phyloP scores from a whole-genome alignment of 2,888 invertebrate genomes.

The Anagyrus pseudococci region DNA sequence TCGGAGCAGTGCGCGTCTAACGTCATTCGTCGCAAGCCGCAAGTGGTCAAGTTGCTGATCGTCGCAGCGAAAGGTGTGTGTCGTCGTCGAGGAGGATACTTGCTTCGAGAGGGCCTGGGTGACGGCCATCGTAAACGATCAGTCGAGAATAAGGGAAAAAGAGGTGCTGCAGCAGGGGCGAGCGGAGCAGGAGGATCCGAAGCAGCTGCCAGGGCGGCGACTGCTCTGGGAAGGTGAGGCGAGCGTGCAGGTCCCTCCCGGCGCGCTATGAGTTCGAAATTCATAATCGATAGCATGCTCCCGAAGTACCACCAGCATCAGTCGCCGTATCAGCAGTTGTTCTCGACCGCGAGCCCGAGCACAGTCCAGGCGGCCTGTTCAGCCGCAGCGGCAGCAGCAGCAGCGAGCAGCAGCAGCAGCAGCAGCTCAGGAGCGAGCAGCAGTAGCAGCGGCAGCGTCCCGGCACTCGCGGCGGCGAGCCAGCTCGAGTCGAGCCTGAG shows the following conservation, averaged over 20 bases:
- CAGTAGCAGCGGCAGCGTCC: slow-evolving; percentile 25
- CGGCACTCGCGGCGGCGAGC: slow-evolving; percentile 70
- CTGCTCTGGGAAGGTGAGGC: slow-evolving; percentile 2
- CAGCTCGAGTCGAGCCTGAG: slow-evolving; percentile 70
- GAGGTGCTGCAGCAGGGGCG: background rate
- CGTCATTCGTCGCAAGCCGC: background rate
- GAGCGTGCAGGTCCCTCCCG: slow-evolving; percentile 34
- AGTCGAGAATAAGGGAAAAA: no score
- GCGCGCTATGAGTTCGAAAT: slow-evolving; percentile 87
- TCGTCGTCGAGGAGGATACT: no score
- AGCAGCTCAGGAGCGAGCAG: background rate
- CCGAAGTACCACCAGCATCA: slow-evolving; percentile 89
- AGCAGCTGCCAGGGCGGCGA: background rate
- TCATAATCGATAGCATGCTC: slow-evolving; percentile 97
- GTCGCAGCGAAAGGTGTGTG: no score
- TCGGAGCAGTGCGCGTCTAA: background rate
- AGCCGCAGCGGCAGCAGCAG: slow-evolving; percentile 34
- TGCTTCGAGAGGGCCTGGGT: no score
- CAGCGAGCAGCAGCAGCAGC: slow-evolving; percentile 53
- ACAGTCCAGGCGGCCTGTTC: slow-evolving; percentile 54
- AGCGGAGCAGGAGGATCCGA: no score
- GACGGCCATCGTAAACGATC: background rate
- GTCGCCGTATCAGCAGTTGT: slow-evolving; percentile 74
- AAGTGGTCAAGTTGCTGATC: no score
- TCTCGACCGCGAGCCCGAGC: slow-evolving; percentile 69